Percentiles rank a stretch among this genome's conserved stretches.
Conservation (phyloP, 2,888 invertebrate genomes). For the Pachymerium ferrugineum region DNA sequence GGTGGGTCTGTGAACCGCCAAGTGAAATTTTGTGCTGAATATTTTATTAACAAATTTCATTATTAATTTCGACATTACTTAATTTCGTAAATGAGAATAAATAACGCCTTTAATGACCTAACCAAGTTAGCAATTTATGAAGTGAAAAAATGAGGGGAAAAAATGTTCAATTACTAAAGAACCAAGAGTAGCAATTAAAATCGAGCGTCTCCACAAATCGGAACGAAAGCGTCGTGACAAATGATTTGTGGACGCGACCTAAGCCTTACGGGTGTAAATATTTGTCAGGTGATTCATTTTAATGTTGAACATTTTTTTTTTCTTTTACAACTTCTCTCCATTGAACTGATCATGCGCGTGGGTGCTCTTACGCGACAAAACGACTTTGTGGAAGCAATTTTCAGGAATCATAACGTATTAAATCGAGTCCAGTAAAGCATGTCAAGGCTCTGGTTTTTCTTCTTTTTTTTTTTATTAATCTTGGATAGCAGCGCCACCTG, state of each 20-base stretch:
- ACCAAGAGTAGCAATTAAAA: conserved; percentile 27
- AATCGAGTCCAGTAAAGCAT: conserved; percentile 11
- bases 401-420: not conserved
- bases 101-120: conserved; percentile 12
- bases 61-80: not conserved
- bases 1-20: conserved; percentile 22
- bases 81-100: conserved; percentile 11
- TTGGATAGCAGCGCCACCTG: conserved; percentile 16
- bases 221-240: conserved; percentile 18
- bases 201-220: conserved; percentile 11
- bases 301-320: not conserved
- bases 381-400: conserved; percentile 10
- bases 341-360: not conserved
- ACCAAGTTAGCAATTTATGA: not conserved
- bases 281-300: conserved; percentile 6
- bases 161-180: not conserved
- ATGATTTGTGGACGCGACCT: conserved; percentile 17
- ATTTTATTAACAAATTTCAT: not conserved
- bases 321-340: not conserved
- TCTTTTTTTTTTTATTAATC: not conserved
- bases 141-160: not conserved
- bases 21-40: not conserved
- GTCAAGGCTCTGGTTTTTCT: conserved; percentile 6
- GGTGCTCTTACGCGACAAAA: not conserved
- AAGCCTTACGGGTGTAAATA: not conserved